Percentiles rank a stretch among this genome's conserved stretches.
phyloP scores from a whole-genome alignment of 1,140 invertebrate species.

The Acromyrmex echinatior region DNA sequence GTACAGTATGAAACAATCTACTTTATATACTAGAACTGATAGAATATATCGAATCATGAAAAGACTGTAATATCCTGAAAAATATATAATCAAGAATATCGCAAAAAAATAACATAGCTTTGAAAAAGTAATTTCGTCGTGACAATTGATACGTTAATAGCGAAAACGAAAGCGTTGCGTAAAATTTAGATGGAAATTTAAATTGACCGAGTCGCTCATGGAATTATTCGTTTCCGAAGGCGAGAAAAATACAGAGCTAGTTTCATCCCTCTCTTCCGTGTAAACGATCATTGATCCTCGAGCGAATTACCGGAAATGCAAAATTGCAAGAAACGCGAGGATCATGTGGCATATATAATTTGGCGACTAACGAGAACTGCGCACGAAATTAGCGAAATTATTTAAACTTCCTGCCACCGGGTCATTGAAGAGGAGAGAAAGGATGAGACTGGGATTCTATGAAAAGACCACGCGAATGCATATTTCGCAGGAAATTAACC shows the following conservation, averaged over 20 bases:
- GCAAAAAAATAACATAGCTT: neutral
- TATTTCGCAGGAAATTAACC: slow-evolving; percentile 63
- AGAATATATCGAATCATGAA: neutral
- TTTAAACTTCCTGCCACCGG: slow-evolving; percentile 60
- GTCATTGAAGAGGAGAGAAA: neutral
- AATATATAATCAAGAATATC: neutral
- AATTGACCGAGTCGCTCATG: neutral
- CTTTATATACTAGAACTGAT: slow-evolving; percentile 8
- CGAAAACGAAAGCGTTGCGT: slow-evolving; percentile 28
- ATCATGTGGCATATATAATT: slow-evolving; percentile 2
- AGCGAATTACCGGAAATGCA: slow-evolving; percentile 17
- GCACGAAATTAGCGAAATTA: slow-evolving; percentile 52
- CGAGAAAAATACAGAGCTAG: neutral
- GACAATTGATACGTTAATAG: slow-evolving; percentile 20
- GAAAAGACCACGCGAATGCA: slow-evolving; percentile 23
- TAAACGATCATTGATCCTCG: slow-evolving; percentile 12
- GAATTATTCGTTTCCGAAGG: slow-evolving; percentile 40
- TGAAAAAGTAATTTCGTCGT: neutral
- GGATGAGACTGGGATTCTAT: neutral
- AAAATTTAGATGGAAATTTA: slow-evolving; percentile 27
- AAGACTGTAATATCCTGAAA: neutral
- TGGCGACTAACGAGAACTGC: slow-evolving; percentile 16
- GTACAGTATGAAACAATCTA: neutral
- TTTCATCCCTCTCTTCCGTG: neutral
- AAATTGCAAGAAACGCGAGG: slow-evolving; percentile 11